These are phyloP conservation scores for Zaprionus ghesquierei DNA, from an alignment of 1,140 invertebrate species.

Conservation along the genomic window DNA sequence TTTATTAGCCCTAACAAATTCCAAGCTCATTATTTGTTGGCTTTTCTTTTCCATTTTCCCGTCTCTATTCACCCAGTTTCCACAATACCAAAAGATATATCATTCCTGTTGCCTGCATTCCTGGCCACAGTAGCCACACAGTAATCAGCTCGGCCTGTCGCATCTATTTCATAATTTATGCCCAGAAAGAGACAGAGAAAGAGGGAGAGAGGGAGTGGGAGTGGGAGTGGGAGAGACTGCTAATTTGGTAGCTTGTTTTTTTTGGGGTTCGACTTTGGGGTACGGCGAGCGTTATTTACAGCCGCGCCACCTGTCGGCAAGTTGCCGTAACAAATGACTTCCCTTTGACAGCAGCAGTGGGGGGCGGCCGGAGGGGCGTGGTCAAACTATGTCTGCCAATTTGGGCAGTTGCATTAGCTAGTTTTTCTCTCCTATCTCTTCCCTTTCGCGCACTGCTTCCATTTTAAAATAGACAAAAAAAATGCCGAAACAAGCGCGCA, in stretches of 20 bases:
- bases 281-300: conserved; percentile 58
- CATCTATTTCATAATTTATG: conserved; percentile 18
- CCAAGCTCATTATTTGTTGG: neutral
- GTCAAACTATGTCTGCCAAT: conserved; percentile 5
- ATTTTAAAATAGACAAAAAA: conserved; percentile 15
- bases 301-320: conserved; percentile 53
- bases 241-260: conserved; percentile 59
- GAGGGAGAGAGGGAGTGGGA: neutral
- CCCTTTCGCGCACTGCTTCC: neutral
- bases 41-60: neutral
- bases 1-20: neutral
- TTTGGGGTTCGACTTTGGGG: neutral
- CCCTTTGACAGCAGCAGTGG: conserved; percentile 34
- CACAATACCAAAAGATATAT: conserved; percentile 1
- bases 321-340: conserved; percentile 56
- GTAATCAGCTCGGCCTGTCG: neutral
- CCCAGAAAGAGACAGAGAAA: neutral
- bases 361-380: neutral
- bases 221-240: conserved; percentile 17
- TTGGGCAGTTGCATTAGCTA: conserved; percentile 12
- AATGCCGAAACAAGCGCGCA: conserved; percentile 36
- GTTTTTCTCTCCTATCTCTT: conserved; percentile 12
- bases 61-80: neutral
- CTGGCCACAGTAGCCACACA: conserved; percentile 1
- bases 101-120: conserved; percentile 12